A percentile compares a stretch with the other conserved stretches of the same genome.
phyloP scores from a whole-genome alignment of 2,888 invertebrate genomes.

The Ellobium chinense region DNA sequence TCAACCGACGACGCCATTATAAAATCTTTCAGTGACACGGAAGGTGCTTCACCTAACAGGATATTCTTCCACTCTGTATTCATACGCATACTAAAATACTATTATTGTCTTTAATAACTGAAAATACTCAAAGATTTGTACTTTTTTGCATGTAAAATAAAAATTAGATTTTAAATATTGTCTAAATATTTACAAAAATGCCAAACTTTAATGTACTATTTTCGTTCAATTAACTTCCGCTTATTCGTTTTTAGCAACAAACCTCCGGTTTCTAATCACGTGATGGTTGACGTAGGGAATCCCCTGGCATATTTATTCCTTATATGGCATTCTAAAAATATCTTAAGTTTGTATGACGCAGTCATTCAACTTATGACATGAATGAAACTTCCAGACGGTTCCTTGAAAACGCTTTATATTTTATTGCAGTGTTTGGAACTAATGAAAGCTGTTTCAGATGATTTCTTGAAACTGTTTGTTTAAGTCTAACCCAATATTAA shows the following conservation, averaged over 20 bases:
- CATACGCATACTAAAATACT: conserved; percentile 10
- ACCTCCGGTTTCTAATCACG: conserved; percentile 23
- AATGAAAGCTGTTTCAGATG: too few species aligned
- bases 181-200: neutral
- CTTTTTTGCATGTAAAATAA: too few species aligned
- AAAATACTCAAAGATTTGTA: too few species aligned
- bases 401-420: too few species aligned
- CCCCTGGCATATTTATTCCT: conserved; percentile 31
- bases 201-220: neutral
- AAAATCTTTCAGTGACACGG: conserved; percentile 41
- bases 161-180: too few species aligned
- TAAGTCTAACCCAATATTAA: too few species aligned
- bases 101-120: too few species aligned
- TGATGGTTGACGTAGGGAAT: conserved; percentile 28
- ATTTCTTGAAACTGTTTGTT: too few species aligned
- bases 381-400: conserved; percentile 13
- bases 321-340: conserved; percentile 25
- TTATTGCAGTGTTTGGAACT: too few species aligned
- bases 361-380: neutral
- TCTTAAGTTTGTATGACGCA: conserved; percentile 18
- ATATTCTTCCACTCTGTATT: conserved; percentile 23
- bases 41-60: neutral
- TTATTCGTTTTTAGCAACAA: conserved; percentile 1
- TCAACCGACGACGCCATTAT: conserved; percentile 44
- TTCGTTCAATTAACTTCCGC: neutral